Conservation (phyloP, 2,113 vertebrate species). For the Myotis yumanensis region DNA sequence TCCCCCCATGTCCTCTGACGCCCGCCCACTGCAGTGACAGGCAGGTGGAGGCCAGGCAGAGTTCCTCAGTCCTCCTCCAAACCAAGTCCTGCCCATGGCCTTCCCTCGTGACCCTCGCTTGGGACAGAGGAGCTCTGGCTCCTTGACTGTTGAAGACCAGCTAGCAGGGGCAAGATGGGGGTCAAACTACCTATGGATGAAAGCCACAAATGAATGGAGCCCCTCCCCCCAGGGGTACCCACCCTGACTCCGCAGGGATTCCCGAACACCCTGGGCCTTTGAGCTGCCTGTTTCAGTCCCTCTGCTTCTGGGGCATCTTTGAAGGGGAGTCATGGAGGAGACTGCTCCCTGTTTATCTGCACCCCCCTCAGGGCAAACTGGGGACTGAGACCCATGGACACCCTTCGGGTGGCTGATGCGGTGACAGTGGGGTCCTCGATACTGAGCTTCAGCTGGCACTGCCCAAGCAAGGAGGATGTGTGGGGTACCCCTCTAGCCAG, state of each 20-base stretch:
- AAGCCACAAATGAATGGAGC: slow-evolving; percentile 56
- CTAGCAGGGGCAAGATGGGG: background rate
- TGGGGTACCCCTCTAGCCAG: background rate
- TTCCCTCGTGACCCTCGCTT: background rate
- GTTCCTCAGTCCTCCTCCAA: background rate
- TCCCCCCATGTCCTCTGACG: background rate
- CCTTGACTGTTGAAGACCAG: background rate
- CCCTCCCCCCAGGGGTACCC: background rate
- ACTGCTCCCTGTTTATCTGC: background rate
- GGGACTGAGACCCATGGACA: background rate
- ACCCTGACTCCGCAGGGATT: background rate
- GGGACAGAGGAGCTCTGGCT: background rate
- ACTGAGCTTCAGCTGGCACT: slow-evolving; percentile 46
- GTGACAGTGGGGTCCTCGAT: background rate
- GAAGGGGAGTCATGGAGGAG: background rate
- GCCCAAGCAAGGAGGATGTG: background rate
- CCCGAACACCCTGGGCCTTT: background rate
- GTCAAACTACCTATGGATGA: slow-evolving; percentile 55
- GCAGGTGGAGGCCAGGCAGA: background rate
- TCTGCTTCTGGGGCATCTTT: background rate
- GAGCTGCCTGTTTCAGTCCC: background rate
- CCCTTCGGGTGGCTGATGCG: background rate
- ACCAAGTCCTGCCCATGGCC: background rate
- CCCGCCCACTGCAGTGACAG: background rate
- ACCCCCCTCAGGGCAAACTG: slow-evolving; percentile 26